Evolutionary conservation across 2,113 vertebrate species (phyloP).

Genomic region (Catagonus wagneri): DNA sequence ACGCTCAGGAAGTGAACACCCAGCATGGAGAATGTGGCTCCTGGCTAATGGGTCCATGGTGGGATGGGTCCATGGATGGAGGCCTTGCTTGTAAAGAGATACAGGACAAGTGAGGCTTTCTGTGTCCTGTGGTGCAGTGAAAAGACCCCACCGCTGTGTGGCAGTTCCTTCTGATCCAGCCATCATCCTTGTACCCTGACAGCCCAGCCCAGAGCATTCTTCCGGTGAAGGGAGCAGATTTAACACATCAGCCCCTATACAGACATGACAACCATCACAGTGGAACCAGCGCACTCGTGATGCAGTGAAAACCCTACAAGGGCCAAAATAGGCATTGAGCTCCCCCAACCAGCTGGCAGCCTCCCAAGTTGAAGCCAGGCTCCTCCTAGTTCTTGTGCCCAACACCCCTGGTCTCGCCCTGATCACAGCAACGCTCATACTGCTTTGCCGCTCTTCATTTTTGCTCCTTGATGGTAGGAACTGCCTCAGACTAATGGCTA

Average conservation of each 20-base stretch:
- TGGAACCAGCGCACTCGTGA: neutral
- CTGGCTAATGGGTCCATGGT: neutral
- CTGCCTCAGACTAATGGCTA: neutral
- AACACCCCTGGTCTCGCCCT: neutral
- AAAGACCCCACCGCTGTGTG: neutral
- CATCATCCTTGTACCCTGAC: neutral
- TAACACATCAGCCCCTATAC: neutral
- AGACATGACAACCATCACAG: neutral
- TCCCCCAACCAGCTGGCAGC: neutral
- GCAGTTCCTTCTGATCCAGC: neutral
- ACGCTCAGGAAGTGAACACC: neutral
- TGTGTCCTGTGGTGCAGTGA: rapidly evolving
- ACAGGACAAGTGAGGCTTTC: neutral
- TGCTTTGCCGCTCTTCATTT: neutral
- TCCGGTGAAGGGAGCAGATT: neutral
- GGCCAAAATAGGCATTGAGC: neutral
- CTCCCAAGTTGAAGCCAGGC: neutral
- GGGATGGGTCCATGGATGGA: neutral
- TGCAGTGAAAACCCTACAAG: neutral
- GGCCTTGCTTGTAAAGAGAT: neutral
- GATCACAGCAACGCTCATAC: too few species aligned
- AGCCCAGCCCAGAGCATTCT: neutral
- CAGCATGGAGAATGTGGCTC: neutral
- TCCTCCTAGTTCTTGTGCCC: neutral
- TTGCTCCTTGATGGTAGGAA: neutral